Conservation (phyloP, 1,140 invertebrate genomes). For the Caenorhabditis inopinata region DNA sequence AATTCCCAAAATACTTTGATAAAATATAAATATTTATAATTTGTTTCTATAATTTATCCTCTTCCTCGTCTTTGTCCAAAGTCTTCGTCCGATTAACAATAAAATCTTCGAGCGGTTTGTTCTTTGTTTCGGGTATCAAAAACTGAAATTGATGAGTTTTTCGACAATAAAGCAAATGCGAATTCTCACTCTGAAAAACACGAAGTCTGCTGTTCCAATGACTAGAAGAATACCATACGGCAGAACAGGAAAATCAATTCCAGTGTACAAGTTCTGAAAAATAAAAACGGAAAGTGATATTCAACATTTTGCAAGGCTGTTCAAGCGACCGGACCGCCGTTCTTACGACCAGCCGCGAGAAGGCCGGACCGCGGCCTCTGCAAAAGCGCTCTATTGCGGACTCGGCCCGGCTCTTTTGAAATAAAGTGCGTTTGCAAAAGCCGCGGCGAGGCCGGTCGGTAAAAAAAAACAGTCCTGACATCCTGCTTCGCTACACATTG, state of each 20-base stretch:
- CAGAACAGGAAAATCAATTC: constrained; percentile 1
- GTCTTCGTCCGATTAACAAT: neutral
- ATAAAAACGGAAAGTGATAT: too few species aligned
- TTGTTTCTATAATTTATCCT: neutral
- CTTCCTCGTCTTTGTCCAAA: neutral
- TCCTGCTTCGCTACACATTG: too few species aligned
- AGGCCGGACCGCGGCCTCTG: too few species aligned
- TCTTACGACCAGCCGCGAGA: too few species aligned
- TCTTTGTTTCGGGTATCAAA: neutral
- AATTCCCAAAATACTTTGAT: constrained; percentile 16
- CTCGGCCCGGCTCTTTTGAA: too few species aligned
- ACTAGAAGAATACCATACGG: neutral
- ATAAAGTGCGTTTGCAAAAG: too few species aligned
- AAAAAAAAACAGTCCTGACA: too few species aligned
- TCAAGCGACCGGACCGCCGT: too few species aligned
- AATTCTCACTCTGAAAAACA: neutral
- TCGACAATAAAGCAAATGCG: neutral
- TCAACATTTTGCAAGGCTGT: too few species aligned
- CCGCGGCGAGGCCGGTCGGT: too few species aligned
- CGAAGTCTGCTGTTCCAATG: neutral
- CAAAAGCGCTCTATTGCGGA: too few species aligned
- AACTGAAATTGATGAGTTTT: neutral
- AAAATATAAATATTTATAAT: too few species aligned
- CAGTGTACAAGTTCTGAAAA: constrained; percentile 12
- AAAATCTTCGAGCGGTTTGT: neutral